Base-by-base conservation (phyloP, 2,113 vertebrate genomes). In the Agelaius tricolor region DNA sequence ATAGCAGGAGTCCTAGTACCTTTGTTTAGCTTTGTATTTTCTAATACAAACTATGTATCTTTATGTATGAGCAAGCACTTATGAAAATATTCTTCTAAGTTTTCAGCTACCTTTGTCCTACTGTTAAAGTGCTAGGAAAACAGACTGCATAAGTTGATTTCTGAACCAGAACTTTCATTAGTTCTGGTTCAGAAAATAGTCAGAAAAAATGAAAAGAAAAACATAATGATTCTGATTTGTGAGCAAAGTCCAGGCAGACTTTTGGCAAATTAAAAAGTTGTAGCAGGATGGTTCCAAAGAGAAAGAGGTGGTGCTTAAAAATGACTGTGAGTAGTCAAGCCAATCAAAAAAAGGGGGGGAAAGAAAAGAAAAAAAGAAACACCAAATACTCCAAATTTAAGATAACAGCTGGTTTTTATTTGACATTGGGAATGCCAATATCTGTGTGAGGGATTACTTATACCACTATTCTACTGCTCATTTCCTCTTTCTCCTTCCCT, bases 91-190 rank as follows among this genome's bases (percentile, higher is more conserved):
- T 55, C 5, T 75, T 79, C 87, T 96, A 82, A 67, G 37, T 73
- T 94, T 90, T 94, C 85, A 1, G 7, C 59, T 94, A 76, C 79
- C 88, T 91, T 72, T 94, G 83, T 89, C 35, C 61, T 83, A 63
- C 94, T 88, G 44, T 75, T 92, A 71, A 88, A 93, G n/a, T 74
- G 47, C 90, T 75, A 96, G 65, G 82, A 96, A 94, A 95, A 88
- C 68, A 95, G 90, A 91, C 59, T 65, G 74, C 76, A 77, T 92
- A 85, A 96, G 31, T 90, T 74, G 55, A 46, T 46, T 46, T 46
- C 44, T 46, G 44, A 46, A 46, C 19, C 19, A 46, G 19, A 46
- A 88, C 63, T 92, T 93, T 57, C 72, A 92, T 92, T 88, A 74
- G 35, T 93, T 95, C 78, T 80, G 47, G 30, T 96, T 92, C 78